Evolutionary conservation across 2,888 invertebrate species (phyloP), one percentile per base, ranked within the genome.

Genomic region (Drosophila mimica): DNA sequence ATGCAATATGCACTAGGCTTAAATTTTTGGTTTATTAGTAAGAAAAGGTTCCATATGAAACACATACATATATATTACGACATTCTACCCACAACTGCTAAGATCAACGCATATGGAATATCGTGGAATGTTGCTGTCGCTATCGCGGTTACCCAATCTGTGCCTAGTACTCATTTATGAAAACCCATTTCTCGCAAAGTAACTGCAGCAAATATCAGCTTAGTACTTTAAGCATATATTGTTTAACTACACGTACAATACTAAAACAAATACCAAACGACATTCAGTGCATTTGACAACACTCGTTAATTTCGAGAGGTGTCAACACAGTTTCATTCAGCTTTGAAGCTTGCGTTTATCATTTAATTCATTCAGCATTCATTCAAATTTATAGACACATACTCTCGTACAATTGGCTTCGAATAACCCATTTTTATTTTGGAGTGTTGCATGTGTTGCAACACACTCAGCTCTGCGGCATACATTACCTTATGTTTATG

Each of bases 71-170:
- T 49, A 64, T 62, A 64, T 58, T 74, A 74, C 70, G 53, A 67
- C 70, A 76, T 70, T 70, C 63, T 57, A 69, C 61, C 74, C 54
- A 73, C 74, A 78, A 64, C 60, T 63, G 53, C 73, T 62, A 70
- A 61, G 65, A 71, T 71, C 83, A 84, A 89, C 83, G 91, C 90
- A 91, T 92, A 91, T 90, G 90, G 88, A 91, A 88, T 88, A 90
- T 91, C 91, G 92, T 93, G 92, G 91, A 93, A 93, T 93, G 93
- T 93, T 93, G 92, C 92, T 93, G 93, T 93, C 93, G 93, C 93
- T 93, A 93, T 93, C 93, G 93, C 93, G 93, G 93, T 93, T 91
- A 92, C 93, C 93, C 93, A 93, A 93, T 93, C 93, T 93, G 93
- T 93, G 93, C 92, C 92, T 92, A 91, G 88, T 83, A 84, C 84